Evolutionary conservation across 2,888 invertebrate genomes (phyloP).

Genomic region (Dorcus parallelipipedus): DNA sequence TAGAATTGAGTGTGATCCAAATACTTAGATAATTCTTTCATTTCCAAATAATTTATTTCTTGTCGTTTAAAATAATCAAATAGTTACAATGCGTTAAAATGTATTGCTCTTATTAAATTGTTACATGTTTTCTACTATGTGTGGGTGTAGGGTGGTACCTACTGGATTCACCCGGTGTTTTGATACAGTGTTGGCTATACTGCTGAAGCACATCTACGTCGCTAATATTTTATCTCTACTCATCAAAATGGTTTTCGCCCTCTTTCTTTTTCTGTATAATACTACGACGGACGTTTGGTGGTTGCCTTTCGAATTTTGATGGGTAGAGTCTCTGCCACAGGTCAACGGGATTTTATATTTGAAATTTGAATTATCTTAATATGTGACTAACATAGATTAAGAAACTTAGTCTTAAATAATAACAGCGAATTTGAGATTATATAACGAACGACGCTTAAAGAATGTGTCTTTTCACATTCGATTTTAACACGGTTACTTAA

Average conservation of each 20-base stretch:
- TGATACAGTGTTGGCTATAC: slow-evolving; percentile 49
- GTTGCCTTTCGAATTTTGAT: slow-evolving; percentile 29
- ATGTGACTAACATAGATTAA: slow-evolving; percentile 47
- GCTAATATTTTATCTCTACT: slow-evolving; percentile 39
- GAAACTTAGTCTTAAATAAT: slow-evolving; percentile 30
- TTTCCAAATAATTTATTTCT: no score
- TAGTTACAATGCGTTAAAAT: no score
- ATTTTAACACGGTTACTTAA: no score
- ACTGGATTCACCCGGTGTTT: slow-evolving; percentile 48
- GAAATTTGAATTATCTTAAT: slow-evolving; percentile 28
- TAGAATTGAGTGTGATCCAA: no score
- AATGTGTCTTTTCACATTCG: no score
- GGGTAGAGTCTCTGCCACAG: slow-evolving; percentile 40
- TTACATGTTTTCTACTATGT: slow-evolving; percentile 47
- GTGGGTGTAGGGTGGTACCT: slow-evolving; percentile 49
- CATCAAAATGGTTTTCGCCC: slow-evolving; percentile 26
- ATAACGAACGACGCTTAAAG: no score
- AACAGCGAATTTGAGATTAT: no score
- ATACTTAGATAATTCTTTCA: no score
- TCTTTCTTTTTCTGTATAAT: neutral
- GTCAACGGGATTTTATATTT: slow-evolving; percentile 38
- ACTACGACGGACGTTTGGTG: no score
- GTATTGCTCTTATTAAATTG: slow-evolving; percentile 11
- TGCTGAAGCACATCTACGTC: slow-evolving; percentile 50
- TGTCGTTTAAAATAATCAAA: no score